A percentile compares a stretch with the other conserved stretches of the same genome.
Evolutionary conservation across 1,140 invertebrate species (phyloP).

Genomic region (Yoshiicerus persimilis): DNA sequence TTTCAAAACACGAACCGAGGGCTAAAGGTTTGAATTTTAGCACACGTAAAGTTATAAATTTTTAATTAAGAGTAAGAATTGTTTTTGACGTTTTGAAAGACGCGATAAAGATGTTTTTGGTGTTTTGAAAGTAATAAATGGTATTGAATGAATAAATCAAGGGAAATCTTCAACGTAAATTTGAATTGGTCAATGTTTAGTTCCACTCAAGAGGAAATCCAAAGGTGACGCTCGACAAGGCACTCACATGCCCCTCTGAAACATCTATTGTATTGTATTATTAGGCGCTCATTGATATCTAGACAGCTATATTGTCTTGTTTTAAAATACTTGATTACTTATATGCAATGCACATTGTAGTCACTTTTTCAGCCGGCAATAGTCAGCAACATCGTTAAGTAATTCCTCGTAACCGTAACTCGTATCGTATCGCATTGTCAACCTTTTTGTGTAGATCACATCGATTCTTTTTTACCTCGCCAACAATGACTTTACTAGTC

Average conservation of each 20-base stretch:
- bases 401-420: not conserved
- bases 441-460: not conserved
- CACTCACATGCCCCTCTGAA: not conserved
- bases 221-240: conserved; percentile 46
- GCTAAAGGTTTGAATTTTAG: too few species aligned
- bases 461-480: not conserved
- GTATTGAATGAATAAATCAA: not conserved
- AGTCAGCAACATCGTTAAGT: too few species aligned
- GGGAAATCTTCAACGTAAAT: not conserved
- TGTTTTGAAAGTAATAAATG: too few species aligned
- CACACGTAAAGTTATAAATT: too few species aligned
- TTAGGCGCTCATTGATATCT: not conserved
- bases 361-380: too few species aligned
- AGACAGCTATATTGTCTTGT: not conserved
- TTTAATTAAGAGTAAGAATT: too few species aligned
- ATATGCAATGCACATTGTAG: not conserved
- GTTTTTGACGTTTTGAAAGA: too few species aligned
- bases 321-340: not conserved
- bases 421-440: not conserved
- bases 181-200: conserved; percentile 34
- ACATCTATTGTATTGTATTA: not conserved
- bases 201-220: conserved; percentile 49
- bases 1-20: too few species aligned
- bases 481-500: too few species aligned
- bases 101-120: too few species aligned